A percentile compares a stretch with the other conserved stretches of the same genome.
Evolutionary conservation across 2,113 vertebrate species (phyloP).

Genomic region (Hemiscyllium ocellatum): DNA sequence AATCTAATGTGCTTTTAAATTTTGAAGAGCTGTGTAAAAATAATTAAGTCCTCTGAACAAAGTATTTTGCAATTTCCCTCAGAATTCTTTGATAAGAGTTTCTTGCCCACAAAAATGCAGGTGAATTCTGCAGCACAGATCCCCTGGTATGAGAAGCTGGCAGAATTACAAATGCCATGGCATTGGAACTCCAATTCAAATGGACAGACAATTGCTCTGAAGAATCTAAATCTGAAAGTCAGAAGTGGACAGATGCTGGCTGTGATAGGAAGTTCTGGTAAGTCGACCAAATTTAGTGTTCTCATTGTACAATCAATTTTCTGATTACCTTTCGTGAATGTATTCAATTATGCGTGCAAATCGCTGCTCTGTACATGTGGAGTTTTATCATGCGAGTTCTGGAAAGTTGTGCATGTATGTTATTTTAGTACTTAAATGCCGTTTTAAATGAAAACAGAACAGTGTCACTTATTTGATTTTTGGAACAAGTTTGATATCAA

Average conservation of each 20-base stretch:
- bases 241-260: conserved; percentile 91
- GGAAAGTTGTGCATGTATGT: not conserved
- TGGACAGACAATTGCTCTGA: conserved; percentile 61
- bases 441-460: not conserved
- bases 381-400: not conserved
- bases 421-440: not conserved
- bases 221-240: conserved; percentile 76
- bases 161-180: conserved; percentile 80
- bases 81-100: not conserved
- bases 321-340: not conserved
- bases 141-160: conserved; percentile 82
- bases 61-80: not conserved
- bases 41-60: not conserved
- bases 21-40: not conserved
- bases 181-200: conserved; percentile 52
- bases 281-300: not conserved
- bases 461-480: not conserved
- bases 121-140: conserved; percentile 76
- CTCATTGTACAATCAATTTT: not conserved
- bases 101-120: conserved; percentile 51
- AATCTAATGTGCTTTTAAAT: not conserved
- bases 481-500: not conserved
- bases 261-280: conserved; percentile 88
- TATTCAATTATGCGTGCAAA: not conserved
- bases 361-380: not conserved